Evolutionary conservation across 2,888 invertebrate species (phyloP), one percentile per base, ranked within the genome.

Genomic region (Nyleta sp.): DNA sequence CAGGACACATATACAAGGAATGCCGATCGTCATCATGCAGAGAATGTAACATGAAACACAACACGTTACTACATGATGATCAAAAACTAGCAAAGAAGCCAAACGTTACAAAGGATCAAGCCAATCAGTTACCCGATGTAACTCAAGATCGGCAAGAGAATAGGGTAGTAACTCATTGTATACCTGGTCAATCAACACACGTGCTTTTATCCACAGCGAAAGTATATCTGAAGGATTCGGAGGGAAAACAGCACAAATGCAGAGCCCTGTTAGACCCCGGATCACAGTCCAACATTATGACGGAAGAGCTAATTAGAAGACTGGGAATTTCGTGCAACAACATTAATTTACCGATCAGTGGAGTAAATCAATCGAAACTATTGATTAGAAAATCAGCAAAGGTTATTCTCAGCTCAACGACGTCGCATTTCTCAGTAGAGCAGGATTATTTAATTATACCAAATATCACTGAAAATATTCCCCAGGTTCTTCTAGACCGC

Each of bases 11-110:
- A n/a, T 17, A 18, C 10, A 7, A 22, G 22, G 40, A 35, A 2
- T 64, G 64, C 18, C 24, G 44, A 8, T 33, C 64, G 7, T 64
- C 64, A 6, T n/a, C 31, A 1, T 64, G 64, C 15, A 64, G 20
- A 10, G 50, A 50, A 50, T 64, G 64, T 15, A 33, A 35, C 17
- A 6, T 22, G 3, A 50, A 64, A 15, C 50, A 64, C 22, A 50
- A 64, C 24, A 50, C 64, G 6, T 13, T 50, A 5, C 20, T 64
- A 7, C 38, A 64, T 24, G 13, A 17, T 5, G 28, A 28, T 28
- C 28, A 28, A 10, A 28, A 1, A 28, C 28, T 28, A 28, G 28
- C 28, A 24, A 7, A 5, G 24, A 24, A 7, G 4, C 1, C 17
- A 28, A 13, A 15, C 7, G n/a, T 7, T 10, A 22, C 2, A 2